Conservation (phyloP, 2,888 invertebrate species). For the Ypsolopha scabrella region DNA sequence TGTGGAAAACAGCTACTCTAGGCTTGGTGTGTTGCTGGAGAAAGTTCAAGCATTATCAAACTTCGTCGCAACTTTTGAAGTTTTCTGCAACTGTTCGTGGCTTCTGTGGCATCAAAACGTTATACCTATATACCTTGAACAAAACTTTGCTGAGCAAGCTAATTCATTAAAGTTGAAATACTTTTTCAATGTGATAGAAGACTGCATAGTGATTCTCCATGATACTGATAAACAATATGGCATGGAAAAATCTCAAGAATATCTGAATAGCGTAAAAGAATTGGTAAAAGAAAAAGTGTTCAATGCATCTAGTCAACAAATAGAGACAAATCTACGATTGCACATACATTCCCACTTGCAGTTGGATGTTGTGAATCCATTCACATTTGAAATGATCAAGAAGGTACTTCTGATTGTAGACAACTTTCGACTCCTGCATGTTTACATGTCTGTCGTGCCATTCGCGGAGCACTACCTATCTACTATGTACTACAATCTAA, state of each 20-base stretch:
- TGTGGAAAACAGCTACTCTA: constrained; percentile 73
- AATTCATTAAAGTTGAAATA: constrained; percentile 73
- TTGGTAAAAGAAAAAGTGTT: constrained; percentile 71
- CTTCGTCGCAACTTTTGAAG: constrained; percentile 68
- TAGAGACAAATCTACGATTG: constrained; percentile 93
- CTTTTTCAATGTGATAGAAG: constrained; percentile 56
- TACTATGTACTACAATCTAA: constrained; percentile 95
- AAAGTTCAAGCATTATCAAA: constrained; percentile 75
- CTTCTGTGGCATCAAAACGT: constrained; percentile 86
- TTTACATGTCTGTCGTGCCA: constrained; percentile 75
- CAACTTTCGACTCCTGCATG: constrained; percentile 64
- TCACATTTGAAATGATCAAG: constrained; percentile 75
- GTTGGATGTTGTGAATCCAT: constrained; percentile 78
- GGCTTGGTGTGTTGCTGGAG: constrained; percentile 72
- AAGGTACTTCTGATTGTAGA: constrained; percentile 71
- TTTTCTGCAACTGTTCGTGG: constrained; percentile 80
- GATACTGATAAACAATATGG: constrained; percentile 40
- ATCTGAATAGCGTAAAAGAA: constrained; percentile 39
- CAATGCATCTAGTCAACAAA: constrained; percentile 82
- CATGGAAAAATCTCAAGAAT: constrained; percentile 32
- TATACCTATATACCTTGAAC: constrained; percentile 80
- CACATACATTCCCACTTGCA: constrained; percentile 94
- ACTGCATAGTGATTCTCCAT: constrained; percentile 43
- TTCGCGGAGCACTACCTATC: constrained; percentile 91
- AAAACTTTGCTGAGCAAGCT: constrained; percentile 75